Evolutionary conservation across 1,140 invertebrate species (phyloP), one percentile per base, ranked within the genome.

Genomic region (Homalodisca vitripennis): DNA sequence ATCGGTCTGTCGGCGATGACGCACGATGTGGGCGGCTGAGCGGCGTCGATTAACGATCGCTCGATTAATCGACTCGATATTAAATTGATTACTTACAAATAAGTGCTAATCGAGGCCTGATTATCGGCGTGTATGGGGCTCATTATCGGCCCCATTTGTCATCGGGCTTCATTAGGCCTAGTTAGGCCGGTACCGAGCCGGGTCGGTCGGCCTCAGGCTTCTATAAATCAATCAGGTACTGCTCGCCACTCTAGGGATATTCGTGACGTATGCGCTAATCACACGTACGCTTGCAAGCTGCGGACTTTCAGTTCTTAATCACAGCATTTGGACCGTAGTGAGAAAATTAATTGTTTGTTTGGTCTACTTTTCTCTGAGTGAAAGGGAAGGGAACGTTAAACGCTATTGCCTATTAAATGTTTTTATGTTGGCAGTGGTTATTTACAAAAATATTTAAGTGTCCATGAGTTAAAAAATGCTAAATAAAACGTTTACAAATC

Each of bases 1-100:
- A n/a, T n/a, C n/a, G n/a, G n/a, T n/a, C n/a, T n/a, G n/a, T n/a
- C 6, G 34, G 34, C 17, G 34, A 41, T 41, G 34, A 41, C 34
- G 34, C 6, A 17, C 34, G 17, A 41, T 17, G 6, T 17, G 34
- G 3, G 48, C 48, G 48, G 48, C 48, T 6, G 48, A 6, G 22
- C 12, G 12, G 6, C 48, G 48, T 53, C 48, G 48, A 53, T 53
- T 53, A 53, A 53, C 20, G 48, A 53, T 20, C 22, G 20, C 34
- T 53, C 48, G 48, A 53, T 53, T 53, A 22, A 53, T 53, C 48
- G 48, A 53, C 12, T 53, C 48, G 48, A 53, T 53, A 53, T 53
- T 53, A 53, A 53, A 53, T 53, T 53, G 48, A 53, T 53, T 53
- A 53, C 48, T 53, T 53, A 53, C 48, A 53, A 53, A 53, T 53